Base-by-base conservation (phyloP, 2,113 vertebrate genomes). In the Chinchilla lanigera region DNA sequence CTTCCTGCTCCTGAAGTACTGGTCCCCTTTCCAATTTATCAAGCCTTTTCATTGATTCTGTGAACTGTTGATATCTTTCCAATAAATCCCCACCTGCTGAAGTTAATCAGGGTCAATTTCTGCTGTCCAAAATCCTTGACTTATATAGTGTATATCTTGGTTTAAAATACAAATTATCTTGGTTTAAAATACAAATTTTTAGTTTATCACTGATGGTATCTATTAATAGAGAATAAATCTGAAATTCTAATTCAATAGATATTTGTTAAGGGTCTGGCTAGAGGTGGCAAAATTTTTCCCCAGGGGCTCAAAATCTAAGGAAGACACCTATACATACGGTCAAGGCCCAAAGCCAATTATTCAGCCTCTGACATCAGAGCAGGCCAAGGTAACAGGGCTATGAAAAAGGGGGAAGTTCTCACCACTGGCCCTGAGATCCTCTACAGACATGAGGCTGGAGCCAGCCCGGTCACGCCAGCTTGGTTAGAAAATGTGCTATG, bases 231-330 rank as follows among this genome's bases (percentile, higher is more conserved):
- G 81, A 69, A 87, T 28, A 61, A 2, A 96, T 81, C 65, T 82
- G 85, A 94, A 75, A 97, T 93, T 92, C 69, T 90, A 54, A 71
- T 47, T 69, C 86, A 52, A 4, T 77, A 75, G 90, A 54, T 84
- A 63, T 90, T 28, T 89, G 58, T 73, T 75, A 65, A 71, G 80
- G 75, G 50, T 50, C 60, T 67, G 26, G 3, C 50, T 54, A 54
- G 77, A 80, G 33, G 19, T 33, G 16, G 20, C 77, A 54, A 20
- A 54, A 33, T 1, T 35, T 24, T 83, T 38, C 75, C 82, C 88
- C 38, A 24, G 9, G 20, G 84, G n/a, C 75, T 78, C 83, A 2
- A 63, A 60, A 50, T 54, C 67, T 30, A 38, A 13, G 5, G 41
- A 81, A 35, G 81, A 80, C 54, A 19, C 19, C 6, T 4, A 28